Percentiles rank a stretch among this genome's conserved stretches.
These are phyloP conservation scores for Sturnira hondurensis DNA, from an alignment of 2,113 vertebrate genomes.

Conservation along the genomic window DNA sequence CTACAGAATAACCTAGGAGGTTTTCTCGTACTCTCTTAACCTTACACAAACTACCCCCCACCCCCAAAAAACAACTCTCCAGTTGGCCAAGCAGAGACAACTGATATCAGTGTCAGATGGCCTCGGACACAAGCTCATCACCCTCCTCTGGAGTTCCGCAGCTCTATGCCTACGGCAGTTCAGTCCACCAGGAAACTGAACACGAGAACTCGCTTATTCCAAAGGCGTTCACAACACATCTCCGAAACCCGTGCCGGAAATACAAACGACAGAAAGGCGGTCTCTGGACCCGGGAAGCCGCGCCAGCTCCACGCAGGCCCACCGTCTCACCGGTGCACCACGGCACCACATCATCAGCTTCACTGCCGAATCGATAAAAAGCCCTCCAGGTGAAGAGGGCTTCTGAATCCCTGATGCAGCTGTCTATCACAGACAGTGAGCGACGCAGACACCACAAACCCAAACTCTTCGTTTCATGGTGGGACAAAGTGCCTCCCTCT, in stretches of 20 bases:
- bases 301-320: neutral
- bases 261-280: neutral
- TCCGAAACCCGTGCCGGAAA: neutral
- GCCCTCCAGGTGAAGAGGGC: neutral
- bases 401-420: neutral
- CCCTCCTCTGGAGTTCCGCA: constrained; percentile 29
- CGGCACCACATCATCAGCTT: neutral
- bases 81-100: constrained; percentile 49
- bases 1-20: neutral
- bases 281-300: neutral
- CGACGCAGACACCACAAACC: neutral
- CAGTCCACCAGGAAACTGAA: constrained; percentile 37
- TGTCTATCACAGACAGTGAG: neutral
- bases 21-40: neutral
- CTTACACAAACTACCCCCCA: neutral
- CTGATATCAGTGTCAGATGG: constrained; percentile 39
- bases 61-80: neutral
- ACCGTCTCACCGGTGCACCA: neutral
- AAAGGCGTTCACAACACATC: constrained; percentile 26
- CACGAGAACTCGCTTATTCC: constrained; percentile 13
- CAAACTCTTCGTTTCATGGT: neutral
- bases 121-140: constrained; percentile 33
- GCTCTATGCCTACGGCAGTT: neutral
- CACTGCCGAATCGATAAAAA: neutral
- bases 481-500: neutral